Percentiles rank a stretch among this genome's conserved stretches.
Conservation (phyloP, 2,888 invertebrate species). For the Ennomos fuscantarius region DNA sequence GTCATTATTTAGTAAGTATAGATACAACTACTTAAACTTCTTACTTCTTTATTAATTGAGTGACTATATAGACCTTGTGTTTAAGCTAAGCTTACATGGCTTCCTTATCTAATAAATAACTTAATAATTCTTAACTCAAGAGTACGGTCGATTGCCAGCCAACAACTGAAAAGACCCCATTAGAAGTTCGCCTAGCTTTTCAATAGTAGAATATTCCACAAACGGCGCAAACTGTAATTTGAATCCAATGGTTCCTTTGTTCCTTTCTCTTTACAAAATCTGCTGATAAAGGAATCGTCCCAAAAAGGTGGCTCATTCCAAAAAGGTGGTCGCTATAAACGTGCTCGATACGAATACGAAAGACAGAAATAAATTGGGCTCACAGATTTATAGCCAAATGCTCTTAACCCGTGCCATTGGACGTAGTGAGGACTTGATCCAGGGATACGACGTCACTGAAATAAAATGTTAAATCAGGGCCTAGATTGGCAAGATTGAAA, state of each 20-base stretch:
- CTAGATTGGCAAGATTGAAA: too few species aligned
- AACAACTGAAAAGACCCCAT: conserved; percentile 26
- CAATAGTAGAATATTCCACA: conserved; percentile 48
- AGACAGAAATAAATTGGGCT: conserved; percentile 77
- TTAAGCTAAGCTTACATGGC: too few species aligned
- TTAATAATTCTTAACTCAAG: conserved; percentile 11
- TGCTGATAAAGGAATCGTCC: conserved; percentile 66
- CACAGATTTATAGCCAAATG: conserved; percentile 80
- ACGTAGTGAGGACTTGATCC: conserved; percentile 16
- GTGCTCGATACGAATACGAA: conserved; percentile 63
- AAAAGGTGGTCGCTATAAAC: conserved; percentile 68
- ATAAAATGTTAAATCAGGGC: too few species aligned
- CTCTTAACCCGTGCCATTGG: conserved; percentile 70
- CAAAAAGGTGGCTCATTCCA: conserved; percentile 43
- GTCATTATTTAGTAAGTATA: too few species aligned
- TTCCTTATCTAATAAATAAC: neutral
- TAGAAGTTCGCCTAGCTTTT: conserved; percentile 37
- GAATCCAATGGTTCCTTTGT: conserved; percentile 72
- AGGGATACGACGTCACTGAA: neutral
- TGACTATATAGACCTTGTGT: too few species aligned
- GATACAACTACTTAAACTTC: too few species aligned
- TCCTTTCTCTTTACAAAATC: conserved; percentile 58
- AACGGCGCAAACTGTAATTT: conserved; percentile 60
- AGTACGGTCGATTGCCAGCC: conserved; percentile 19
- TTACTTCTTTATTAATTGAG: too few species aligned